Conservation (phyloP, 2,113 vertebrate genomes). For the Neomonachus schauinslandi region DNA sequence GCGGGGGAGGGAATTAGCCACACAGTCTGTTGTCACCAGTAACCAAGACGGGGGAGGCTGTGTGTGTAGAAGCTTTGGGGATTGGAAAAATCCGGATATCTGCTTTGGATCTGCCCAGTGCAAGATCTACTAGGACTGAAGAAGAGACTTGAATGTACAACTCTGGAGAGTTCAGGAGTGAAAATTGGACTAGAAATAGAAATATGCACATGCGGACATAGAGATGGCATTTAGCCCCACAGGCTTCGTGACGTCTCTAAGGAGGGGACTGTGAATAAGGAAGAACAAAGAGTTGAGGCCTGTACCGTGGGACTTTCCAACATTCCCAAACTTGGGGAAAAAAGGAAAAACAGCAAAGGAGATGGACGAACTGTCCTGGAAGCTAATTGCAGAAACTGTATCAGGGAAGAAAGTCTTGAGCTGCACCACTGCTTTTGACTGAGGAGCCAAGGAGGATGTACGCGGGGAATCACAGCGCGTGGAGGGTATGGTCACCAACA, state of each 20-base stretch:
- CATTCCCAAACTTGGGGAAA: not conserved
- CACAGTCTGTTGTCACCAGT: accelerated
- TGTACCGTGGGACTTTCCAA: not conserved
- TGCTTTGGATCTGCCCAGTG: not conserved
- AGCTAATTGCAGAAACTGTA: accelerated
- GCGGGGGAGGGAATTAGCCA: not conserved
- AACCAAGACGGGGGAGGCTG: too few relatives aligned
- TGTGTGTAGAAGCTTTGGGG: not conserved
- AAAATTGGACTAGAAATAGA: not conserved
- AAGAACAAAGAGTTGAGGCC: not conserved
- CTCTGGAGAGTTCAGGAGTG: not conserved
- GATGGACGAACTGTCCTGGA: not conserved
- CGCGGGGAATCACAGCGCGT: accelerated
- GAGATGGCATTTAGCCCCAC: not conserved
- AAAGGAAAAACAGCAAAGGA: not conserved
- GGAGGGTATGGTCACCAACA: not conserved
- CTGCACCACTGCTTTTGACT: not conserved
- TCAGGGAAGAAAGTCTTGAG: not conserved
- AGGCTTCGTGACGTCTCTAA: not conserved
- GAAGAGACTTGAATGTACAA: not conserved
- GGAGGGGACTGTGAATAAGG: not conserved
- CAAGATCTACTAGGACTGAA: not conserved
- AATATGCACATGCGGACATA: not conserved
- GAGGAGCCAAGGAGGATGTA: not conserved
- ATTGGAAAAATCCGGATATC: not conserved